Evolutionary conservation across 2,797 vertebrate species (phyloP), one percentile per base, ranked within the genome.

Genomic region (Argyrosomus regius): DNA sequence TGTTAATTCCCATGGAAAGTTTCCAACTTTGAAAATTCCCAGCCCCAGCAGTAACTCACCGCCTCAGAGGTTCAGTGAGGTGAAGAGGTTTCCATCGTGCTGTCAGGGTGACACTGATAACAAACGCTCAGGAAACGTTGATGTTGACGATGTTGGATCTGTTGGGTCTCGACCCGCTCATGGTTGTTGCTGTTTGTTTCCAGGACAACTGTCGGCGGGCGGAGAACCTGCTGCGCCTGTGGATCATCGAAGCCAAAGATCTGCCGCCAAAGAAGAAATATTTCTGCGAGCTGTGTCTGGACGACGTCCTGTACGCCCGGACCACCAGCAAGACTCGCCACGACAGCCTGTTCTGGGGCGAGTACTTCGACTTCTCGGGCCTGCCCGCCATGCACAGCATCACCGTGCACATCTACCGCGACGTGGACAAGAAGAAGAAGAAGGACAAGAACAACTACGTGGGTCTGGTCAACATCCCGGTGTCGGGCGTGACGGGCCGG

Each of bases 171-270:
- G 31, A 31, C 31, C 31, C 31, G 31, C 31, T 31, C 6, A 5
- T 31, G 31, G 31, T 31, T 31, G n/a, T n/a, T n/a, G n/a, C 31
- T 43, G 45, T 60, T 24, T 70, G 48, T 86, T 50, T 64, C 18
- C 74, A 99, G 98, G 98, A 99, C 86, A 99, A 99, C 87, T 97
- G 96, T 75, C 95, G 96, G 5, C 94, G 98, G 63, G 95, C 95
- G 6, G 98, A 99, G 89, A 97, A 98, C 84, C 89, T 97, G 69
- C 96, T 99, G 61, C 96, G 97, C 0, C 95, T 99, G 78, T 99
- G 98, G 98, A 97, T 99, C 91, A 98, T 99, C 18, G 98, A 99
- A 90, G 98, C 98, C 90, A 99, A 97, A 94, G 98, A 99, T 80
- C 94, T 99, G 78, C 96, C 97, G 11, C 96, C 97, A 3, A 99